These are phyloP conservation scores for Cisticola juncidis DNA, from an alignment of 2,113 vertebrate genomes.

Conservation along the genomic window DNA sequence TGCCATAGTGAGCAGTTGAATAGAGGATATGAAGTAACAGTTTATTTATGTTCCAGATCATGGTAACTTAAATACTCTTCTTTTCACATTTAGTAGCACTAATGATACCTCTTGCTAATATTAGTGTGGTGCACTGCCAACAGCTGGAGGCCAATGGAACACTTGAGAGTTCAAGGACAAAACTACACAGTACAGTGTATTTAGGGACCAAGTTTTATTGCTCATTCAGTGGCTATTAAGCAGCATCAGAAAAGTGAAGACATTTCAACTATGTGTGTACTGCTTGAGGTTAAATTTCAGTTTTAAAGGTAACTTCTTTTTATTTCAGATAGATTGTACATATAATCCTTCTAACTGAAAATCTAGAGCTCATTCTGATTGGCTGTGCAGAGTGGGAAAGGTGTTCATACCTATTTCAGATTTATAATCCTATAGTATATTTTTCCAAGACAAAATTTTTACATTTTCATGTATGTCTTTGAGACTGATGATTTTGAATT, in stretches of 20 bases:
- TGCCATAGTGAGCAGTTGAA: background rate
- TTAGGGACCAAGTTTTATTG: background rate
- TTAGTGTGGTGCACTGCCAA: background rate
- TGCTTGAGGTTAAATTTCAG: background rate
- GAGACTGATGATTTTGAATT: constrained; percentile 8
- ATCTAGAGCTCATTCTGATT: background rate
- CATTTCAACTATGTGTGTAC: background rate
- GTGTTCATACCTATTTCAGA: background rate
- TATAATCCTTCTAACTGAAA: background rate
- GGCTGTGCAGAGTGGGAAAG: background rate
- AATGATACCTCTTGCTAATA: background rate
- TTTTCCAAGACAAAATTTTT: background rate
- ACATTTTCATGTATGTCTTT: background rate
- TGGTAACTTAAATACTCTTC: background rate
- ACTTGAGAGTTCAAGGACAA: background rate
- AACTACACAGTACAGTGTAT: background rate
- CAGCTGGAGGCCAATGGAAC: background rate
- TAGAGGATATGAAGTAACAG: background rate
- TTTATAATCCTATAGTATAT: background rate
- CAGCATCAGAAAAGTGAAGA: background rate
- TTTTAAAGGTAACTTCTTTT: background rate
- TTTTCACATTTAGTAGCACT: background rate
- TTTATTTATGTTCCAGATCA: constrained; percentile 9
- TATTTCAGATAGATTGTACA: background rate
- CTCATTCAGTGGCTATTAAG: background rate